phyloP scores from a whole-genome alignment of 2,113 vertebrate species.

The Cnemophilus loriae region DNA sequence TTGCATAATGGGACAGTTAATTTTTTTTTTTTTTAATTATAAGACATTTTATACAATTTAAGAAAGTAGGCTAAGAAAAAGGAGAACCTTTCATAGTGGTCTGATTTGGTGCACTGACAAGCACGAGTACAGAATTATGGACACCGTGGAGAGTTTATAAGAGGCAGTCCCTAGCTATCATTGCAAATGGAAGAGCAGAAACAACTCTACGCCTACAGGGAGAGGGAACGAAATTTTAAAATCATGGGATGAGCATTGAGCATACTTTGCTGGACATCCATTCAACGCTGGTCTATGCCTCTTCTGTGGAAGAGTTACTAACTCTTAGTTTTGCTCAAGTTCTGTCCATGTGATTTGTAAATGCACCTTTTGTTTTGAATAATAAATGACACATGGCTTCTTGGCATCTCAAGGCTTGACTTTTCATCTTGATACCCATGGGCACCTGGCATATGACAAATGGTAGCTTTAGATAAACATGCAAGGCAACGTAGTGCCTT shows the following conservation, averaged over 20 bases:
- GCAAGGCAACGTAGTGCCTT: background rate
- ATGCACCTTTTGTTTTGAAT: background rate
- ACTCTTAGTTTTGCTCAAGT: background rate
- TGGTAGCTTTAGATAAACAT: background rate
- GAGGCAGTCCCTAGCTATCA: background rate
- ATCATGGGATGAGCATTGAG: background rate
- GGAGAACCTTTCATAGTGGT: background rate
- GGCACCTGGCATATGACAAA: constrained; percentile 4
- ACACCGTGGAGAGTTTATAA: background rate
- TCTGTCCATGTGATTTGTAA: background rate
- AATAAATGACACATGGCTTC: background rate
- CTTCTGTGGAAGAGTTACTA: background rate
- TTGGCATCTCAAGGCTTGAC: background rate
- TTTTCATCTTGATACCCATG: background rate
- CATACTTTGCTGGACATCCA: fast-evolving
- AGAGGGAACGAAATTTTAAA: background rate
- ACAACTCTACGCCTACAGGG: background rate
- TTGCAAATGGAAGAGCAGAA: background rate
- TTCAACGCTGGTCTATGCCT: background rate
- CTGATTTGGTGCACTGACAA: background rate
- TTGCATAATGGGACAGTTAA: background rate
- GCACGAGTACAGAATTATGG: background rate
- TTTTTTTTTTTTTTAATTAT: background rate
- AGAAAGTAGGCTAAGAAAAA: background rate
- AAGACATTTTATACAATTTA: background rate